Percentiles rank a stretch among this genome's conserved stretches.
phyloP scores from a whole-genome alignment of 2,797 vertebrate genomes.

The Peromyscus nudipes region DNA sequence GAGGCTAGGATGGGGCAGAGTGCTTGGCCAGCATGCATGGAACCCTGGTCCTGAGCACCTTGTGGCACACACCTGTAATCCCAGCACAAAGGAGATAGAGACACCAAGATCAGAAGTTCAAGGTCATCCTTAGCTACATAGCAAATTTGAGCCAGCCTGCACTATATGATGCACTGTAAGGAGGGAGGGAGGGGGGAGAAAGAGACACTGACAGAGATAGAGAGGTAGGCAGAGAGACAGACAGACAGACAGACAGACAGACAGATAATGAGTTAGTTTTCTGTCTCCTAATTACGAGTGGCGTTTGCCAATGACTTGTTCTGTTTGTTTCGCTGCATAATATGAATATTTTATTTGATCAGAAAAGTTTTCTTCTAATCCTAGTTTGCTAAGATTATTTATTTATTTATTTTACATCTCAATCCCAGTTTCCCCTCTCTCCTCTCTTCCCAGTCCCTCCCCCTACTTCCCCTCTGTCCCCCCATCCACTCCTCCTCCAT shows the following conservation, averaged over 20 bases:
- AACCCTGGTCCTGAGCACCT: not conserved
- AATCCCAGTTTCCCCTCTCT: not conserved
- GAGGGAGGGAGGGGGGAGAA: not conserved
- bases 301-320: not conserved
- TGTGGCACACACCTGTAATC: not conserved
- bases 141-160: not conserved
- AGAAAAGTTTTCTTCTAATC: conserved; percentile 13
- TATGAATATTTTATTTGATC: not conserved
- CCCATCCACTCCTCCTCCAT: not conserved
- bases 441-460: not conserved
- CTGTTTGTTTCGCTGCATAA: not conserved
- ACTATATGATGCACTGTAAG: not conserved
- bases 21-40: not conserved
- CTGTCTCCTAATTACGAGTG: not conserved
- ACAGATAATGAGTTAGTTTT: not conserved
- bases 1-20: not conserved
- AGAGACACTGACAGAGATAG: not conserved
- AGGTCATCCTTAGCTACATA: not conserved
- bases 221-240: not conserved
- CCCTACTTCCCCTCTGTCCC: accelerated
- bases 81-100: not conserved
- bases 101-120: not conserved
- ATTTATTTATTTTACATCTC: not conserved
- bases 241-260: not conserved
- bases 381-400: not conserved